Percentiles rank a stretch among this genome's conserved stretches.
phyloP scores from a whole-genome alignment of 2,888 invertebrate species.

The Teinopalpus imperialis region DNA sequence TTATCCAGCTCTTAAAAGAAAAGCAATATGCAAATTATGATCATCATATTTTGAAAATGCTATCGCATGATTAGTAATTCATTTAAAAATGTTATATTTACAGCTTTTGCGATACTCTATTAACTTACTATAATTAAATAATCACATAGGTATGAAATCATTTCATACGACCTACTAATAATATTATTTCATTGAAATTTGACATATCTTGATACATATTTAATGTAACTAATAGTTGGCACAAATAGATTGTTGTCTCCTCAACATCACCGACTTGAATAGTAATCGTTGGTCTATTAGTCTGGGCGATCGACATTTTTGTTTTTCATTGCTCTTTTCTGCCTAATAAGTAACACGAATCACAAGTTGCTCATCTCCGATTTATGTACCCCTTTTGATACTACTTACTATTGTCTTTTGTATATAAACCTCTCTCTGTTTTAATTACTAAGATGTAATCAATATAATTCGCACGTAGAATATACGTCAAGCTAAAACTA shows the following conservation, averaged over 20 bases:
- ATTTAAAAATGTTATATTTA: too few species aligned
- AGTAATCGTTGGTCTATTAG: constrained; percentile 36
- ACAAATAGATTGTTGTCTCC: constrained; percentile 14
- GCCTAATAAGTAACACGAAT: constrained; percentile 48
- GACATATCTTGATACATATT: not conserved
- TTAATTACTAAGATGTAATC: not conserved
- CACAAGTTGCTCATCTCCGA: constrained; percentile 58
- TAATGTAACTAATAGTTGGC: not conserved
- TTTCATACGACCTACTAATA: too few species aligned
- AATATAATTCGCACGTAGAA: constrained; percentile 50
- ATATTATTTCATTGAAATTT: too few species aligned
- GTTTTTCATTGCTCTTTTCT: constrained; percentile 56
- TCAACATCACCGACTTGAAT: constrained; percentile 35
- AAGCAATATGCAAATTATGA: too few species aligned
- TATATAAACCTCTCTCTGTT: not conserved
- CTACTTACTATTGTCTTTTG: not conserved
- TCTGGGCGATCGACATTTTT: constrained; percentile 49
- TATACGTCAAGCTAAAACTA: constrained; percentile 68
- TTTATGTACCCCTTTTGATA: constrained; percentile 39
- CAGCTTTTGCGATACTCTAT: too few species aligned
- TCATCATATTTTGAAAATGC: too few species aligned
- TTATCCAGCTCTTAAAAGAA: too few species aligned
- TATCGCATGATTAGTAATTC: too few species aligned
- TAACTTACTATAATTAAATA: too few species aligned
- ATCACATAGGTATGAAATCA: too few species aligned